Percentiles rank a stretch among this genome's conserved stretches.
phyloP scores from a whole-genome alignment of 1,140 invertebrate genomes.

The Chelonus insularis region DNA sequence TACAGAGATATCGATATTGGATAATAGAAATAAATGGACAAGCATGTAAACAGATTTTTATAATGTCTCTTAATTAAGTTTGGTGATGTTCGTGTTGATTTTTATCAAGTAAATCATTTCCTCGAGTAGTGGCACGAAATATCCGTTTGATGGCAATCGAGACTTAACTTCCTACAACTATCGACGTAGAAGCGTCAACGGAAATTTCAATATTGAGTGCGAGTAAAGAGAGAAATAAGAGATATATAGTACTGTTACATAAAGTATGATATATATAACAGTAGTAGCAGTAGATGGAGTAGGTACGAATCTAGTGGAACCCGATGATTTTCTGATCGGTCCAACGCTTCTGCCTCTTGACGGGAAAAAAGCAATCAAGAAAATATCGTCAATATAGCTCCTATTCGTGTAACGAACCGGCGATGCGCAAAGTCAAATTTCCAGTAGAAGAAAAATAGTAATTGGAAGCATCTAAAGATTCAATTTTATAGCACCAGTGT shows the following conservation, averaged over 20 bases:
- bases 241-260: too few relatives aligned
- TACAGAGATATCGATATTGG: too few relatives aligned
- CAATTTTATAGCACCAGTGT: not conserved
- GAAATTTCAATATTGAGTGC: slow-evolving; percentile 21
- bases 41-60: not conserved
- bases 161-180: slow-evolving; percentile 16
- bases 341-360: slow-evolving; percentile 12
- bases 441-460: not conserved
- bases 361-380: slow-evolving; percentile 5
- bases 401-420: not conserved
- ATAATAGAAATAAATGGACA: not conserved
- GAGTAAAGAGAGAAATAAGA: not conserved
- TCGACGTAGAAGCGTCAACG: slow-evolving; percentile 6
- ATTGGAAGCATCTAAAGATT: not conserved
- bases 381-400: not conserved
- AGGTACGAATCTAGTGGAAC: not conserved
- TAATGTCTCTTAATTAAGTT: too few relatives aligned
- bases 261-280: not conserved
- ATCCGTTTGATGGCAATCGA: slow-evolving; percentile 19
- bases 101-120: slow-evolving; percentile 1
- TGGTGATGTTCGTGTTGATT: too few relatives aligned
- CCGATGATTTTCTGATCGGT: slow-evolving; percentile 14
- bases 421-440: not conserved
- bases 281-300: not conserved
- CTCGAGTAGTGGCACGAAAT: slow-evolving; percentile 7